Conservation (phyloP, 2,113 vertebrate species). For the Andinoacara biseriatus region DNA sequence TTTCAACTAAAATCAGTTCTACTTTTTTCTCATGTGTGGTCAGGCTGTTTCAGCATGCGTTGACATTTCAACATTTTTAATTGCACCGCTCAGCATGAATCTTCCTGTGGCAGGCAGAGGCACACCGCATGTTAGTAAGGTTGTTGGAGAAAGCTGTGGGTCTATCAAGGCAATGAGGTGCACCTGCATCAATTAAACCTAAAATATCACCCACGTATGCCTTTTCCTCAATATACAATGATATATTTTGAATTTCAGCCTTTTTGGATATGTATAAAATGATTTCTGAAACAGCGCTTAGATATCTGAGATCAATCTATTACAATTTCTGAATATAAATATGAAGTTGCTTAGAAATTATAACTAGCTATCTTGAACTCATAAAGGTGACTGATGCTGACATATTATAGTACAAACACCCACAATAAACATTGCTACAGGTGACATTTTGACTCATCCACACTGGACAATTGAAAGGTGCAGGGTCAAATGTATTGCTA, state of each 20-base stretch:
- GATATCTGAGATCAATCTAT: neutral
- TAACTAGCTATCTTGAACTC: neutral
- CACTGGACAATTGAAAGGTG: neutral
- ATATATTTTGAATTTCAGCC: neutral
- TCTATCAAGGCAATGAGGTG: neutral
- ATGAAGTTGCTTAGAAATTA: neutral
- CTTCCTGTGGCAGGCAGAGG: neutral
- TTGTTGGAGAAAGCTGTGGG: constrained; percentile 2
- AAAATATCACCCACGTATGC: neutral
- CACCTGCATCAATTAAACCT: constrained; percentile 48
- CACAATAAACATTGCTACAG: neutral
- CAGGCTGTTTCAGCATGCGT: neutral
- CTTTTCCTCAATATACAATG: neutral
- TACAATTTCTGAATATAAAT: neutral
- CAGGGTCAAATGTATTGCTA: neutral
- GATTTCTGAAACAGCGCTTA: neutral
- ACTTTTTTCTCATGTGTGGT: neutral
- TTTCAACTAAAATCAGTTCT: neutral
- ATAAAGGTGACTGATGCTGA: fast-evolving
- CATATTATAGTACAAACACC: neutral
- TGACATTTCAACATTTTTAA: neutral
- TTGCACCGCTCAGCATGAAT: neutral
- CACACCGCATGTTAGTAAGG: neutral
- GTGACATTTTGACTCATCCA: neutral
- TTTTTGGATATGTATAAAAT: neutral